Evolutionary conservation across 2,888 invertebrate species (phyloP).

Genomic region (Lutraria lutraria): DNA sequence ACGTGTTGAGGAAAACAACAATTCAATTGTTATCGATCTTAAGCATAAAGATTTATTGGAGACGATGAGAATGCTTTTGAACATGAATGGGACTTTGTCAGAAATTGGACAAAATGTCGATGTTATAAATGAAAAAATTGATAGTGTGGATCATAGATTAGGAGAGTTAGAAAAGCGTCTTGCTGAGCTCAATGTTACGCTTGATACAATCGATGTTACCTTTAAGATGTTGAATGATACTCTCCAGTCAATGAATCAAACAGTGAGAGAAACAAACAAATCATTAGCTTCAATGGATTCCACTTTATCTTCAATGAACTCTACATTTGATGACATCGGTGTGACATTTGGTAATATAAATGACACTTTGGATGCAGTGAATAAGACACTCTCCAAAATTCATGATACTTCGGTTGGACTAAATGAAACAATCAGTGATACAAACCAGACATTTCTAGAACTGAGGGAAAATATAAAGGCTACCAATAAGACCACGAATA

Average conservation of each 20-base stretch:
- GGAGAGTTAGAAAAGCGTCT: slow-evolving; percentile 47
- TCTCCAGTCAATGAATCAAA: slow-evolving; percentile 50
- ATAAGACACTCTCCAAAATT: slow-evolving; percentile 36
- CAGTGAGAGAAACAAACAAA: slow-evolving; percentile 39
- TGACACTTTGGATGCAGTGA: slow-evolving; percentile 44
- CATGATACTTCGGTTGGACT: slow-evolving; percentile 17
- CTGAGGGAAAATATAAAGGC: slow-evolving; percentile 22
- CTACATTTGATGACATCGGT: slow-evolving; percentile 47
- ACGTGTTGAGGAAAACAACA: slow-evolving; percentile 42
- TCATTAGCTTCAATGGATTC: slow-evolving; percentile 50
- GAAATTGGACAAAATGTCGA: slow-evolving; percentile 59
- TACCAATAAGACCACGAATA: slow-evolving; percentile 13
- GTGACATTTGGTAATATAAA: slow-evolving; percentile 51
- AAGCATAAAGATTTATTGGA: slow-evolving; percentile 57
- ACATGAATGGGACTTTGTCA: slow-evolving; percentile 61
- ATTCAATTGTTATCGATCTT: slow-evolving; percentile 41
- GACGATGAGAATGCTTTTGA: slow-evolving; percentile 54
- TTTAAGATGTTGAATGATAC: slow-evolving; percentile 53
- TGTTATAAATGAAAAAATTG: slow-evolving; percentile 59
- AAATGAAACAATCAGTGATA: slow-evolving; percentile 19
- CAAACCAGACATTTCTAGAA: slow-evolving; percentile 44
- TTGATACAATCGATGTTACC: slow-evolving; percentile 48
- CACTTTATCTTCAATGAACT: slow-evolving; percentile 27
- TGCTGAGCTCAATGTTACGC: slow-evolving; percentile 40
- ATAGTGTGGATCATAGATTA: slow-evolving; percentile 48